Conservation (phyloP, 2,888 invertebrate species). For the Tanytarsus gracilentus region DNA sequence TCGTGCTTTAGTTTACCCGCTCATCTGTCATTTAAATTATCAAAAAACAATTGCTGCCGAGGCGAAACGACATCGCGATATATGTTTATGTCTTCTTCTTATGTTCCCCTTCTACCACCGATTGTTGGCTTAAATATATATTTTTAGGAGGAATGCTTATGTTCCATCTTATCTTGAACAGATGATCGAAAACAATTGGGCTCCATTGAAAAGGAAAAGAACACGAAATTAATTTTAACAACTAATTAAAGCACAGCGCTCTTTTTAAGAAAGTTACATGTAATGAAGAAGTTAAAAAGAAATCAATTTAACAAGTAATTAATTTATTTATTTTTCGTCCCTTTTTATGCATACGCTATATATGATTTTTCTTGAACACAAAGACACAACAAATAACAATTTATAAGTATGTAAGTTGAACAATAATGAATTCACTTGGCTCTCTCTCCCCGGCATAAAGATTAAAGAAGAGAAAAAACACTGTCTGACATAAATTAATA, state of each 20-base stretch:
- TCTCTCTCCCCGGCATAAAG: too few species aligned
- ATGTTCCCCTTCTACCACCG: too few species aligned
- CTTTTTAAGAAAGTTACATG: not conserved
- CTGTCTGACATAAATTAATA: constrained; percentile 14
- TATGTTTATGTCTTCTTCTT: too few species aligned
- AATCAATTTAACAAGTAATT: constrained; percentile 16
- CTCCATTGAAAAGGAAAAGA: not conserved
- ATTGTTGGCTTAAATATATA: too few species aligned
- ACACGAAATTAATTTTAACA: constrained; percentile 23
- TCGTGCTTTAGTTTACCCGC: not conserved
- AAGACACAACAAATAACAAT: too few species aligned
- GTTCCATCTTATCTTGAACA: not conserved
- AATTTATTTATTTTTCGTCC: constrained; percentile 15
- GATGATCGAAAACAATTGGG: constrained; percentile 1
- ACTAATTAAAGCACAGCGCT: constrained; percentile 19
- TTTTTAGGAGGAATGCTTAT: too few species aligned
- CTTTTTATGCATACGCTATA: not conserved
- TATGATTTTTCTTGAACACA: not conserved
- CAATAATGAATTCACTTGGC: too few species aligned
- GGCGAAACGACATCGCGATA: too few species aligned
- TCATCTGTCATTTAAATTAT: constrained; percentile 1
- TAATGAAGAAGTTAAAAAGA: constrained; percentile 26
- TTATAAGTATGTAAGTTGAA: too few species aligned
- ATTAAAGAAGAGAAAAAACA: too few species aligned
- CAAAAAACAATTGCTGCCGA: too few species aligned